phyloP scores from a whole-genome alignment of 2,888 invertebrate species.

The Trissoscelio sp. region DNA sequence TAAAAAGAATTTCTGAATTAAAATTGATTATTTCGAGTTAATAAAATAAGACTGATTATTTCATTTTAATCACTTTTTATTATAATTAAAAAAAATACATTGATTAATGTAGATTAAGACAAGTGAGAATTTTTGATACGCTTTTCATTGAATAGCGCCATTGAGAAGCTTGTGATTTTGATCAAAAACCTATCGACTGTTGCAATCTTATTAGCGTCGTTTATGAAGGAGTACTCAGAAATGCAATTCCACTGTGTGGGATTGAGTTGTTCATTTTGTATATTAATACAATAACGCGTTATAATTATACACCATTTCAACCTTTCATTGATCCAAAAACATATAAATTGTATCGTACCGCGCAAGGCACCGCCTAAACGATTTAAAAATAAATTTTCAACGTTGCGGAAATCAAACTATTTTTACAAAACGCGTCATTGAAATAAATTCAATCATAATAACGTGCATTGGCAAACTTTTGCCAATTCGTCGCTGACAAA shows the following conservation, averaged over 20 bases:
- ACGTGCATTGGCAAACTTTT: neutral
- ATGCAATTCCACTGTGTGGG: slow-evolving; percentile 35
- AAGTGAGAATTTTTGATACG: neutral
- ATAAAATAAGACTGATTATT: no score
- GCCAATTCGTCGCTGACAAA: neutral
- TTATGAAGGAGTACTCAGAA: slow-evolving; percentile 38
- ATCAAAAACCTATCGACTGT: slow-evolving; percentile 34
- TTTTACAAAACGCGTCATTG: neutral
- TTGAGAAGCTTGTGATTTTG: slow-evolving; percentile 18
- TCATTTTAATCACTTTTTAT: no score
- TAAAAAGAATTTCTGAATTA: no score
- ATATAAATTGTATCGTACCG: slow-evolving; percentile 22
- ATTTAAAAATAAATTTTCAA: slow-evolving; percentile 7
- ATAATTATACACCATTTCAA: slow-evolving; percentile 41
- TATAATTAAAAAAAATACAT: no score
- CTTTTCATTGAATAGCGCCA: slow-evolving; percentile 7
- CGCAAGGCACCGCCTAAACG: slow-evolving; percentile 5
- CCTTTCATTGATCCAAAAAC: slow-evolving; percentile 57
- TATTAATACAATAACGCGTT: slow-evolving; percentile 46
- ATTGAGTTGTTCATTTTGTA: slow-evolving; percentile 45
- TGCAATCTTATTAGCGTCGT: slow-evolving; percentile 41
- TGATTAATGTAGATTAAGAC: no score
- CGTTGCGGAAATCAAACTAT: neutral
- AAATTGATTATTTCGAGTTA: no score
- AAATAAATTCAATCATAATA: neutral